phyloP scores from a whole-genome alignment of 2,888 invertebrate species.

The Acleris cristana region DNA sequence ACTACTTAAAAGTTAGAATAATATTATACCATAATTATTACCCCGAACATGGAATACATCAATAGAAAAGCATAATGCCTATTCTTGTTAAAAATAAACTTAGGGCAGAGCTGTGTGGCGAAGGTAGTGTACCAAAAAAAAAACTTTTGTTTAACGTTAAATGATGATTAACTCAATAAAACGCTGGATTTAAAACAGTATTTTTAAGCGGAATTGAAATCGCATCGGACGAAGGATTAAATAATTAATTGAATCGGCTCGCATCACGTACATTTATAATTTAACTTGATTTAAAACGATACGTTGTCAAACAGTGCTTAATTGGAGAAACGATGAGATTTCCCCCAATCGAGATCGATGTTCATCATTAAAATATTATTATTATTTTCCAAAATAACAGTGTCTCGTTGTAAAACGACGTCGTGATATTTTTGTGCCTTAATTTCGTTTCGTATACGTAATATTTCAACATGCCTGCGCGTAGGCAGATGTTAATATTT shows the following conservation, averaged over 20 bases:
- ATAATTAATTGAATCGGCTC: constrained; percentile 76
- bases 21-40: no score
- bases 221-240: constrained; percentile 47
- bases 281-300: constrained; percentile 61
- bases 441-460: constrained; percentile 16
- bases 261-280: constrained; percentile 66
- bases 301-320: constrained; percentile 54
- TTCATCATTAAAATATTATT: constrained; percentile 40
- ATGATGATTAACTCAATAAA: constrained; percentile 14
- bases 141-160: no score
- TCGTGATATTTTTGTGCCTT: constrained; percentile 19
- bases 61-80: no score
- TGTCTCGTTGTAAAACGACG: constrained; percentile 15
- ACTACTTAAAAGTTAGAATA: no score
- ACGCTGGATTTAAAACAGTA: constrained; percentile 63
- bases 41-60: no score
- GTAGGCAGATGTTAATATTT: constrained; percentile 37
- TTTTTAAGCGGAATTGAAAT: constrained; percentile 68
- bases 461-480: constrained; percentile 26
- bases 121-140: no score
- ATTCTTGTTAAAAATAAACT: no score
- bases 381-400: constrained; percentile 17
- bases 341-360: constrained; percentile 46
- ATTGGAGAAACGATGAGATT: constrained; percentile 53
- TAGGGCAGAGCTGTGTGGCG: no score